Evolutionary conservation across 2,113 vertebrate species (phyloP), one percentile per base, ranked within the genome.

Genomic region (Conger conger): DNA sequence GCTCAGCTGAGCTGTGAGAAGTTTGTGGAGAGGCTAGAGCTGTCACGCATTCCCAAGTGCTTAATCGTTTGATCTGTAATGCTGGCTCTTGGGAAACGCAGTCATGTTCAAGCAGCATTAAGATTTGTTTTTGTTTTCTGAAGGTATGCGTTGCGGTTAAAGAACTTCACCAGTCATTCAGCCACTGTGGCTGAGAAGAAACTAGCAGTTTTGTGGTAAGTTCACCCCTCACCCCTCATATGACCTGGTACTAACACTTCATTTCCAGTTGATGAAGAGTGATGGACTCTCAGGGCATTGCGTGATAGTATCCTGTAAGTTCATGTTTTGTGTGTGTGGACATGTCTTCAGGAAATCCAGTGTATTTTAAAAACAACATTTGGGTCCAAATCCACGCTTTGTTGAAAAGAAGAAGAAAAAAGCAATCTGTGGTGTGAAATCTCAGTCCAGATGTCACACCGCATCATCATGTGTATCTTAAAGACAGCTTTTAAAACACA

Each of bases 141-240:
- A 82, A 99, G 98, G 93, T 99, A 99, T 92, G 99, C 98, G 92
- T 99, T 99, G 98, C 99, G 99, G 89, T 95, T 99, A 93, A 99
- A 99, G 94, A 99, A 97, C 95, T 98, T 97, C 92, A 94, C 97
- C 94, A 98, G 97, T 33, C 97, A 97, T 1, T 98, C 99, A 88
- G 98, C 98, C 40, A 99, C 98, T 5, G 94, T 97, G 88, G 97
- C 98, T 18, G 98, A 99, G 93, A 99, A 99, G 91, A 95, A 97
- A 90, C 96, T 99, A 60, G 97, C 97, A 81, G 97, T 99, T 87
- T 97, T 99, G 36, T 99, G 98, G 98, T 99, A 91, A 80, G 96
- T 96, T 73, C 8, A 73, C n/a, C n/a, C 9, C 9, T 1, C 68
- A 13, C 2, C 27, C n/a, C 68, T 30, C 30, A 2, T 33, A 27